A percentile compares a stretch with the other conserved stretches of the same genome.
phyloP scores from a whole-genome alignment of 2,797 vertebrate species.

The Sphaeramia orbicularis region DNA sequence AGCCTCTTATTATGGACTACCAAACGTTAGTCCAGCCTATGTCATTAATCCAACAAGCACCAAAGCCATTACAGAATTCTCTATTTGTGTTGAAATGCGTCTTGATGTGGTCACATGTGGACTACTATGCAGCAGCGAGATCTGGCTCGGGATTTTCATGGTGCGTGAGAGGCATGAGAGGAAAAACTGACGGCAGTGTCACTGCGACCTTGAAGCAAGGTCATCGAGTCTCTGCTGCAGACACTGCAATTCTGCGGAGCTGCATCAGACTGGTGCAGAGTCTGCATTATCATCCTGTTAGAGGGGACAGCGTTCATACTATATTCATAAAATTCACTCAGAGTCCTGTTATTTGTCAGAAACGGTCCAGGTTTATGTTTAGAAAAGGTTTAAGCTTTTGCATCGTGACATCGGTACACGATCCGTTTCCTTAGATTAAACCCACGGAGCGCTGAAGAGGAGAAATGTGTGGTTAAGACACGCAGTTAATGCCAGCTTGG shows the following conservation, averaged over 20 bases:
- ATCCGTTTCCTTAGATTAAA: neutral
- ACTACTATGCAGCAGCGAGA: constrained; percentile 31
- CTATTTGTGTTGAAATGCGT: constrained; percentile 28
- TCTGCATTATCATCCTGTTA: constrained; percentile 60
- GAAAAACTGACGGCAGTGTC: constrained; percentile 82
- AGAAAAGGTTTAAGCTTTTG: constrained; percentile 2
- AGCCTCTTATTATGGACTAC: constrained; percentile 39
- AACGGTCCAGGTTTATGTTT: neutral
- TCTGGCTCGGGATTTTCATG: constrained; percentile 50
- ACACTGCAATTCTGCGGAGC: constrained; percentile 83
- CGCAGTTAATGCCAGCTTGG: constrained; percentile 46
- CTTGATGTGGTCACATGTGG: constrained; percentile 38
- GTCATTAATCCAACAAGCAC: constrained; percentile 37
- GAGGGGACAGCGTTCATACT: constrained; percentile 34
- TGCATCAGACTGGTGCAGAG: constrained; percentile 81
- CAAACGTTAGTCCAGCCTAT: constrained; percentile 26
- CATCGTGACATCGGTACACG: neutral
- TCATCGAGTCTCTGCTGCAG: constrained; percentile 83
- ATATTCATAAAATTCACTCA: constrained; percentile 29
- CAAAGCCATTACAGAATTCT: neutral
- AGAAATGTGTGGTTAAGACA: neutral
- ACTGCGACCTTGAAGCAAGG: constrained; percentile 89
- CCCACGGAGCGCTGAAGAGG: constrained; percentile 1
- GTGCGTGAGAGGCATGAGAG: constrained; percentile 60
- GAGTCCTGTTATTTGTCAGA: constrained; percentile 1